Evolutionary conservation across 2,888 invertebrate species (phyloP).

Genomic region (Cataglyphis altisquamis): DNA sequence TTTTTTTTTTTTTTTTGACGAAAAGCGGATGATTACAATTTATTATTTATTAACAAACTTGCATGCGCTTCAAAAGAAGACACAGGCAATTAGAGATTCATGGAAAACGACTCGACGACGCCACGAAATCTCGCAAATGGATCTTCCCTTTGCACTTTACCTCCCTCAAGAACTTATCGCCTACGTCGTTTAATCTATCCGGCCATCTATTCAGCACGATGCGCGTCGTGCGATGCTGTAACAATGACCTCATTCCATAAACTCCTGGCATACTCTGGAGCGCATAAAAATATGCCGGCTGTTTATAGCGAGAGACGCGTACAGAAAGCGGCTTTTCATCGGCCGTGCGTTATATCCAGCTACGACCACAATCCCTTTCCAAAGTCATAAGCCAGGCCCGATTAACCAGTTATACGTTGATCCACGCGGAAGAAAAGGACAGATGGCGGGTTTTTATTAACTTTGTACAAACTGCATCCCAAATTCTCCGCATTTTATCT

Average conservation of each 20-base stretch:
- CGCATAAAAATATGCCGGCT: conserved; percentile 39
- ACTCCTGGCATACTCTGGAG: conserved; percentile 21
- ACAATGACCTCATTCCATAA: conserved; percentile 46
- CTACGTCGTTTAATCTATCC: conserved; percentile 22
- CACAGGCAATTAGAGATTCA: background rate
- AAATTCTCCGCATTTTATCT: background rate
- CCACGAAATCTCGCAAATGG: background rate
- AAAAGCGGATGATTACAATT: too few species aligned
- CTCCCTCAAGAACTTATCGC: conserved; percentile 3
- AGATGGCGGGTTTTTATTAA: background rate
- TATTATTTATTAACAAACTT: background rate
- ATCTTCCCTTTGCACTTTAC: background rate
- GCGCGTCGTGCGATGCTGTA: conserved; percentile 18
- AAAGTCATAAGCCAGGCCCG: conserved; percentile 6
- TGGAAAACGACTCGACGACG: background rate
- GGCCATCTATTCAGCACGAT: conserved; percentile 19
- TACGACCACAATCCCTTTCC: background rate
- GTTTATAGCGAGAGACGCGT: conserved; percentile 19
- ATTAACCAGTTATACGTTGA: conserved; percentile 2
- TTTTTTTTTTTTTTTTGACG: too few species aligned
- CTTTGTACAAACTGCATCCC: background rate
- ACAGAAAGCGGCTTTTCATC: conserved; percentile 41
- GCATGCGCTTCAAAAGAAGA: background rate
- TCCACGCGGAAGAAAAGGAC: background rate
- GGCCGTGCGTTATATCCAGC: conserved; percentile 2